Percentiles rank a stretch among this genome's conserved stretches.
phyloP scores from a whole-genome alignment of 2,888 invertebrate species.

The Blastobasis lacticolella region DNA sequence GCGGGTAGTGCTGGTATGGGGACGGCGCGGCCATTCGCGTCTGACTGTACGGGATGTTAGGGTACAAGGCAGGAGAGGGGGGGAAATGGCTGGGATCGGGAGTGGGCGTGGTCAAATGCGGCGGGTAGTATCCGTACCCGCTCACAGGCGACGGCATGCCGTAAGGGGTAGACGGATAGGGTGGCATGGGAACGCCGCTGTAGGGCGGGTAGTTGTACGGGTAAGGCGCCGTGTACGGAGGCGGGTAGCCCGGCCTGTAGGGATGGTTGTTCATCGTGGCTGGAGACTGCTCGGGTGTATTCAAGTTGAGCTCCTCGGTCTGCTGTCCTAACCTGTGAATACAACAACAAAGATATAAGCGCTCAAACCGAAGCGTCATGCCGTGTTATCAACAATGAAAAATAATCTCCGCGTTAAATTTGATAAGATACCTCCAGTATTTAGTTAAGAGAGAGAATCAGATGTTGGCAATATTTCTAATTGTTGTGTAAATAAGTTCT shows the following conservation, averaged over 20 bases:
- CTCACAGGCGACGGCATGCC: constrained; percentile 48
- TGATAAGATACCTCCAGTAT: too few species aligned
- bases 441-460: too few species aligned
- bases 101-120: constrained; percentile 13
- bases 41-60: constrained; percentile 48
- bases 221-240: constrained; percentile 40
- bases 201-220: constrained; percentile 45
- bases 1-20: constrained; percentile 41
- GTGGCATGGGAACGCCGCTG: constrained; percentile 41
- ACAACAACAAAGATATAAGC: constrained; percentile 6
- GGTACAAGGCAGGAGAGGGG: constrained; percentile 35
- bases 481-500: too few species aligned
- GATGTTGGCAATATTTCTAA: too few species aligned
- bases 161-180: constrained; percentile 35
- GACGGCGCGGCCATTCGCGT: constrained; percentile 54
- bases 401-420: too few species aligned
- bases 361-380: too few species aligned
- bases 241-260: constrained; percentile 52
- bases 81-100: constrained; percentile 34
- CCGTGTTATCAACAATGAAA: too few species aligned
- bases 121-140: constrained; percentile 38
- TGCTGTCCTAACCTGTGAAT: constrained; percentile 56
- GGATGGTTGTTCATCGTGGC: constrained; percentile 54
- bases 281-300: constrained; percentile 34
- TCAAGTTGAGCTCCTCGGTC: constrained; percentile 52